phyloP scores from a whole-genome alignment of 2,113 vertebrate species.

The Mustela lutreola region DNA sequence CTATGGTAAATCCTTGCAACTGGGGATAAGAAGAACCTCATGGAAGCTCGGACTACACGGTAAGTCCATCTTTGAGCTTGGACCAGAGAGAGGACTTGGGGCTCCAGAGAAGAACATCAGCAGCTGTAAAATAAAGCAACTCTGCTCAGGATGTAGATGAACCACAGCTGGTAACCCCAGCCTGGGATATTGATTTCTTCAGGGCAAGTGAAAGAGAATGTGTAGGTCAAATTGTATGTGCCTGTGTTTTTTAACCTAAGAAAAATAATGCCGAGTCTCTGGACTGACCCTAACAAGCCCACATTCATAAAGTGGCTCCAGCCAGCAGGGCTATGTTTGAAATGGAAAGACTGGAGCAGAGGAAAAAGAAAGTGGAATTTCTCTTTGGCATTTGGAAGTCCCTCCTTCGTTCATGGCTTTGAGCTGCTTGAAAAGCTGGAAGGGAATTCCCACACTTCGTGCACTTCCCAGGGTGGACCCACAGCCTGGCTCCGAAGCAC shows the following conservation, averaged over 20 bases:
- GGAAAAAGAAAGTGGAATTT: slow-evolving; percentile 67
- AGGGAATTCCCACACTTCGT: slow-evolving; percentile 70
- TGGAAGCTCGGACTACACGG: neutral
- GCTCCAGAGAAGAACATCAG: neutral
- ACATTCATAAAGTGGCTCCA: slow-evolving; percentile 63
- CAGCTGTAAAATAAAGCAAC: slow-evolving; percentile 52
- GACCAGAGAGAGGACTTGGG: neutral
- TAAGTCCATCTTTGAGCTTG: slow-evolving; percentile 24
- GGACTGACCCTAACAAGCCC: slow-evolving; percentile 54
- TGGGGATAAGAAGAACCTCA: neutral
- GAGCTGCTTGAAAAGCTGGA: slow-evolving; percentile 52
- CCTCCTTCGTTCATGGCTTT: slow-evolving; percentile 53
- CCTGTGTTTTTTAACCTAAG: slow-evolving; percentile 53
- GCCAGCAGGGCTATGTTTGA: slow-evolving; percentile 50
- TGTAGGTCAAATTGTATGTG: slow-evolving; percentile 26
- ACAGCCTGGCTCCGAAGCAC: slow-evolving; percentile 8
- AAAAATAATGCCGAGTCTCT: slow-evolving; percentile 54
- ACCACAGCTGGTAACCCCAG: slow-evolving; percentile 50
- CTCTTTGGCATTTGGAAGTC: slow-evolving; percentile 60
- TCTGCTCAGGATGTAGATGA: slow-evolving; percentile 12
- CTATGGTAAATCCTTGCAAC: neutral
- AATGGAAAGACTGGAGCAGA: slow-evolving; percentile 49
- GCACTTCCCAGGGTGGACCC: neutral
- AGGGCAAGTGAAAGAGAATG: slow-evolving; percentile 66
- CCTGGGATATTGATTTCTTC: slow-evolving; percentile 71